Conservation (phyloP, 2,113 vertebrate species). For the Sula dactylatra region DNA sequence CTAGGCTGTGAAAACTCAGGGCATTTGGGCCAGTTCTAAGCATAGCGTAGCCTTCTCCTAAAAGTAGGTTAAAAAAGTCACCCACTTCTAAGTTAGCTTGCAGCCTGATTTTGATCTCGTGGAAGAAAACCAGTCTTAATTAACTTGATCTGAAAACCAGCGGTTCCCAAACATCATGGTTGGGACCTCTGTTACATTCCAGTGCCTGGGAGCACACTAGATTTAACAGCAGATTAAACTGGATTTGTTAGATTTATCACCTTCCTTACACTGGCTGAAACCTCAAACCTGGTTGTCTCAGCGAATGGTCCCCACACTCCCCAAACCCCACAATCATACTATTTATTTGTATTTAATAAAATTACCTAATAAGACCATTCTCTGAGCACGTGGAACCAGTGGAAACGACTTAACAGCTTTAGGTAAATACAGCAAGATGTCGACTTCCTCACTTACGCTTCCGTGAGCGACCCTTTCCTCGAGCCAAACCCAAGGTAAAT, state of each 20-base stretch:
- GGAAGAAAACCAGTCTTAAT: not conserved
- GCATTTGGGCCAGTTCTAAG: not conserved
- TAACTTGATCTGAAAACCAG: not conserved
- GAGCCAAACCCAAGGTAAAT: not conserved
- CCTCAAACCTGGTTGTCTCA: not conserved
- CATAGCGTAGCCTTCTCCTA: not conserved
- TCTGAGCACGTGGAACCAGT: not conserved
- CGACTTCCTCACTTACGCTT: fast-evolving
- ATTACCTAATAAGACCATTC: not conserved
- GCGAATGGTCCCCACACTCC: not conserved
- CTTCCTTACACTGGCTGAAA: not conserved
- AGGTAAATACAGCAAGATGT: not conserved
- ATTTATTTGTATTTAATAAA: not conserved
- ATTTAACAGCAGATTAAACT: not conserved
- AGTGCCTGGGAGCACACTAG: fast-evolving
- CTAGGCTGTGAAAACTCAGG: not conserved
- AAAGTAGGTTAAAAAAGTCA: not conserved
- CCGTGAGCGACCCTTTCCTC: not conserved
- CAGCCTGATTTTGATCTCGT: not conserved
- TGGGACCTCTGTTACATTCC: not conserved
- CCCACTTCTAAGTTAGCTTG: not conserved
- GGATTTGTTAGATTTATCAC: not conserved
- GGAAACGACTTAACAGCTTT: not conserved
- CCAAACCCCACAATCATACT: not conserved
- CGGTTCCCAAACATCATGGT: fast-evolving